Evolutionary conservation across 2,797 vertebrate genomes (phyloP).

Genomic region (Acropternis orthonyx): DNA sequence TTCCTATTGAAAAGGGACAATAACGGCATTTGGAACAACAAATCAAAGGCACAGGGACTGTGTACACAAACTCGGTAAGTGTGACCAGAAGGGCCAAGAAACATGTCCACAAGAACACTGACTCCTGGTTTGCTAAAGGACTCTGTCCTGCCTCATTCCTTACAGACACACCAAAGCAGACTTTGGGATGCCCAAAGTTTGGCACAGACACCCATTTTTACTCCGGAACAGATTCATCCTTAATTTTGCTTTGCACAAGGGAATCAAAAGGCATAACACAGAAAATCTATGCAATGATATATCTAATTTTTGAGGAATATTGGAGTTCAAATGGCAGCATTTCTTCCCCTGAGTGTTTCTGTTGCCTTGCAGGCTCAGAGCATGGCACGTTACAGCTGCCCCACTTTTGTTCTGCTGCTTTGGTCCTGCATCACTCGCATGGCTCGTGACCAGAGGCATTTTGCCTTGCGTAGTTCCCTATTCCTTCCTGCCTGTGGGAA

Average conservation of each 20-base stretch:
- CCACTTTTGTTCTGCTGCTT: slow-evolving; percentile 78
- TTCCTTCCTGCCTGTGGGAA: slow-evolving; percentile 83
- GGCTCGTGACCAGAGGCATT: slow-evolving; percentile 77
- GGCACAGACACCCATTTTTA: not conserved
- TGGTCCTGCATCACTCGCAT: slow-evolving; percentile 84
- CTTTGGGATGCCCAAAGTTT: not conserved
- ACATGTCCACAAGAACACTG: not conserved
- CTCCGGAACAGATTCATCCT: not conserved
- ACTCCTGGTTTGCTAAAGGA: not conserved
- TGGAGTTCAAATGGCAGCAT: not conserved
- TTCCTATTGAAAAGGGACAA: not conserved
- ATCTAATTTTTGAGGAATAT: not conserved
- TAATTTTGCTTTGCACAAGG: not conserved
- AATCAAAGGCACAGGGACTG: not conserved
- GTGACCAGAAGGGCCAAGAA: not conserved
- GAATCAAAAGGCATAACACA: not conserved
- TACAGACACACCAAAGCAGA: too few relatives aligned
- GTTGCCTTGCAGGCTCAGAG: slow-evolving; percentile 76
- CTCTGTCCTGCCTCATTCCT: not conserved
- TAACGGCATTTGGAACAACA: not conserved
- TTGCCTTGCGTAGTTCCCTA: slow-evolving; percentile 85
- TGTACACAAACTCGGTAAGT: not conserved
- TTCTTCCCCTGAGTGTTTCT: not conserved
- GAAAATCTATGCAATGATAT: not conserved
- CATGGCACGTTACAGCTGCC: slow-evolving; percentile 80